Evolutionary conservation across 2,888 invertebrate species (phyloP).

Genomic region (Ephialtes manifestator): DNA sequence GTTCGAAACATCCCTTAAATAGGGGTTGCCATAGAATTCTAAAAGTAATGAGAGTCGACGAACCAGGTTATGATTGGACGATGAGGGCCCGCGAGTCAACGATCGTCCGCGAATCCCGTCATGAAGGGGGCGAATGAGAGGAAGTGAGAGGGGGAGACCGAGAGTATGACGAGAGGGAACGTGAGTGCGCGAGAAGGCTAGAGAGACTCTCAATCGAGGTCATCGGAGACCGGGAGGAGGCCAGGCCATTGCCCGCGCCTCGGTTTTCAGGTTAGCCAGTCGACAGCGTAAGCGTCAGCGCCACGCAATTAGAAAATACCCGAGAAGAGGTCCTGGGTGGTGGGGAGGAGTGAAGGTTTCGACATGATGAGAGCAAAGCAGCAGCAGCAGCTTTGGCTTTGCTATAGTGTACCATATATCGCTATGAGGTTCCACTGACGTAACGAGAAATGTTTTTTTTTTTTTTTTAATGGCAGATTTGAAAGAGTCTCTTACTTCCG

Average conservation of each 20-base stretch:
- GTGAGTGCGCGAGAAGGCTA: conserved; percentile 58
- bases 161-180: conserved; percentile 66
- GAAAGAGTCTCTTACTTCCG: background rate
- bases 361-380: conserved; percentile 56
- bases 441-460: conserved; percentile 25
- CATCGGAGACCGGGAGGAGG: conserved; percentile 84
- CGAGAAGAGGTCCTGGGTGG: conserved; percentile 68
- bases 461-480: background rate
- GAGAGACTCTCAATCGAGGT: conserved; percentile 83
- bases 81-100: conserved; percentile 75
- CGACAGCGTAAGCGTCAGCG: conserved; percentile 77
- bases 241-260: conserved; percentile 86
- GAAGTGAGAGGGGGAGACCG: conserved; percentile 60
- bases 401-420: conserved; percentile 44
- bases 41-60: conserved; percentile 74
- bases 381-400: conserved; percentile 44
- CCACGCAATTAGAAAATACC: conserved; percentile 82
- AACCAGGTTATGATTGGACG: conserved; percentile 77
- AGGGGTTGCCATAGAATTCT: background rate
- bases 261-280: conserved; percentile 83
- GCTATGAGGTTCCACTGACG: conserved; percentile 35
- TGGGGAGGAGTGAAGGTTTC: conserved; percentile 53
- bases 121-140: conserved; percentile 50
- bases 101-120: conserved; percentile 71
- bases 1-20: background rate